A percentile compares a stretch with the other conserved stretches of the same genome.
Conservation (phyloP, 2,888 invertebrate genomes). For the Heliconius cydno region DNA sequence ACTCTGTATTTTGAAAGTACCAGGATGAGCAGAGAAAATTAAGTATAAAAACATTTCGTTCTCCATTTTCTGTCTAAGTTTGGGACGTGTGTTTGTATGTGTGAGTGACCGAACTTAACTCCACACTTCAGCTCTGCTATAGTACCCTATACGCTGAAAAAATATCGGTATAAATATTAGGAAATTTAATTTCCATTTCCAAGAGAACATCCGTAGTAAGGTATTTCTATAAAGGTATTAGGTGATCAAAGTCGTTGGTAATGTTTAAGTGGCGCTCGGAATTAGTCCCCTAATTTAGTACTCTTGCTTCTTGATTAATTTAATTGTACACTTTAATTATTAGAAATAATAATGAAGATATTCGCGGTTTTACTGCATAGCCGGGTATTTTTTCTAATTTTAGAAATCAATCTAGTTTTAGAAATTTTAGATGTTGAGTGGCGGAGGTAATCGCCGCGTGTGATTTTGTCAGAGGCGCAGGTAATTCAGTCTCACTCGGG, state of each 20-base stretch:
- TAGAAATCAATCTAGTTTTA: too few species aligned
- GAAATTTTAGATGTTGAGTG: too few species aligned
- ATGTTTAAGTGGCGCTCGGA: constrained; percentile 32
- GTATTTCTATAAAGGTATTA: background rate
- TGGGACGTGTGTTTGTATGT: too few species aligned
- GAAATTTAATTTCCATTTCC: background rate
- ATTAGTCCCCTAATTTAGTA: constrained; percentile 34
- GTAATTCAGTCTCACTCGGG: too few species aligned
- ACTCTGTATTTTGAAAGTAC: background rate
- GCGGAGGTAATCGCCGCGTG: too few species aligned
- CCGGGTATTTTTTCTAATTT: too few species aligned
- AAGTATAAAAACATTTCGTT: background rate
- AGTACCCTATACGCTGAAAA: too few species aligned
- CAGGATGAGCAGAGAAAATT: background rate
- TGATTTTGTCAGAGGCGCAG: too few species aligned
- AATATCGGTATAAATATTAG: background rate
- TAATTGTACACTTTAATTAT: background rate
- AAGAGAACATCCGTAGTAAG: background rate
- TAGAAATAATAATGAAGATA: background rate
- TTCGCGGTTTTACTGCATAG: too few species aligned
- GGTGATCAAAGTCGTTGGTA: constrained; percentile 38
- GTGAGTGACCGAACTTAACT: too few species aligned
- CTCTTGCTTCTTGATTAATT: background rate
- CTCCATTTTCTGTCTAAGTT: background rate
- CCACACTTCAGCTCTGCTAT: too few species aligned